These are phyloP conservation scores for Latrodectus hesperus DNA, from an alignment of 2,888 invertebrate species.

Conservation along the genomic window DNA sequence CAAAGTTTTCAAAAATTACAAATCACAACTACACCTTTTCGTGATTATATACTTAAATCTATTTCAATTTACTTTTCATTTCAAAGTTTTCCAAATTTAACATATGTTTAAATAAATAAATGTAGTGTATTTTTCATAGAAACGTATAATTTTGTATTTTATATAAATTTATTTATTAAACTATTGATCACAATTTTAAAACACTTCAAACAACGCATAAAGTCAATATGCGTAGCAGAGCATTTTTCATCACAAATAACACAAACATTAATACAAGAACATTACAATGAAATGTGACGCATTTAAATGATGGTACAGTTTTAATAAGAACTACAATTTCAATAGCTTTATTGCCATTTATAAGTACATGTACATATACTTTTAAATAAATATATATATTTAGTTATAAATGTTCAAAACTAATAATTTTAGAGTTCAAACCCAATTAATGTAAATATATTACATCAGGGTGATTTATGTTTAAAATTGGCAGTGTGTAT, in stretches of 20 bases:
- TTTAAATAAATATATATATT: no score
- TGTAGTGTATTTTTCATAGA: neutral
- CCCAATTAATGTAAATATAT: neutral
- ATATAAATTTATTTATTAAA: constrained; percentile 9
- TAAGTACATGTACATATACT: no score
- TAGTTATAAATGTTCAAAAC: neutral
- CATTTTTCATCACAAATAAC: neutral
- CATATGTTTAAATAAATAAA: neutral
- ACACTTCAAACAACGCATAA: constrained; percentile 62
- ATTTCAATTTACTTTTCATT: no score
- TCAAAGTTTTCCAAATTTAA: no score
- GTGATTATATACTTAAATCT: no score
- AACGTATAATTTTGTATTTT: neutral
- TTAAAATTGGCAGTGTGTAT: neutral
- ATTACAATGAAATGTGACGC: no score
- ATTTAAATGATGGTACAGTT: no score
- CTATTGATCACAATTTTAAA: constrained; percentile 10
- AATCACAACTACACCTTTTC: no score
- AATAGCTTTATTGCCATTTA: no score
- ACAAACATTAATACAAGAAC: neutral
- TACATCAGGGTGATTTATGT: neutral
- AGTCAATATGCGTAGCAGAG: constrained; percentile 56
- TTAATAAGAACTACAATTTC: no score
- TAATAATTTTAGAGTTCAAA: neutral
- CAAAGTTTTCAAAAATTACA: no score